Evolutionary conservation across 2,797 vertebrate genomes (phyloP).

Genomic region (Liparis tanakae): DNA sequence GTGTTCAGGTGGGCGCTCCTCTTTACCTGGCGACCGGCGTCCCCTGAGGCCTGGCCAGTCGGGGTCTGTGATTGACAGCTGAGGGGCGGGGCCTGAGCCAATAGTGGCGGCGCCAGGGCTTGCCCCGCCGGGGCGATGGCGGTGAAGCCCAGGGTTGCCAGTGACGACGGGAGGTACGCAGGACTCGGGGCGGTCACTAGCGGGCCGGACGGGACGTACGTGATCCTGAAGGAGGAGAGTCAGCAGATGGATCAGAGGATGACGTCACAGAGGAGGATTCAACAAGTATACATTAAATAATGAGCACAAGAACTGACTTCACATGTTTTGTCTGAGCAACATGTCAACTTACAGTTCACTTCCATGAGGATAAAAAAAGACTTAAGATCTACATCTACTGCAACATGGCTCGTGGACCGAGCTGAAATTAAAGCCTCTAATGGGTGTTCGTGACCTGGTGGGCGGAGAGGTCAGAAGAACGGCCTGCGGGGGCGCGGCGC

Average conservation of each 20-base stretch:
- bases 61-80: constrained; percentile 83
- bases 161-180: constrained; percentile 79
- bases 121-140: constrained; percentile 85
- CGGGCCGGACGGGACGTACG: constrained; percentile 88
- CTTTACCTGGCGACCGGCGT: constrained; percentile 64
- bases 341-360: not conserved
- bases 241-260: not conserved
- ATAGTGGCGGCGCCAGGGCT: constrained; percentile 85
- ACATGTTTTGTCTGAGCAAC: not conserved
- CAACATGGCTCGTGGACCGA: constrained; percentile 1
- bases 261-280: not conserved
- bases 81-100: constrained; percentile 81
- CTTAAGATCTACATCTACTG: constrained; percentile 1
- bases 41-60: constrained; percentile 51
- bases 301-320: not conserved
- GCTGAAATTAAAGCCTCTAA: not conserved
- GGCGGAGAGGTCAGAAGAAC: constrained; percentile 90
- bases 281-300: too few species aligned
- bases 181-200: constrained; percentile 75
- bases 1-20: not conserved
- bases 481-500: constrained; percentile 86
- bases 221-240: constrained; percentile 82
- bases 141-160: constrained; percentile 87
- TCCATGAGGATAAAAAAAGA: not conserved
- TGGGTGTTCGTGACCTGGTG: constrained; percentile 83